These are phyloP conservation scores for Drosophila sp. DNA, from an alignment of 1,140 invertebrate species.

Conservation along the genomic window DNA sequence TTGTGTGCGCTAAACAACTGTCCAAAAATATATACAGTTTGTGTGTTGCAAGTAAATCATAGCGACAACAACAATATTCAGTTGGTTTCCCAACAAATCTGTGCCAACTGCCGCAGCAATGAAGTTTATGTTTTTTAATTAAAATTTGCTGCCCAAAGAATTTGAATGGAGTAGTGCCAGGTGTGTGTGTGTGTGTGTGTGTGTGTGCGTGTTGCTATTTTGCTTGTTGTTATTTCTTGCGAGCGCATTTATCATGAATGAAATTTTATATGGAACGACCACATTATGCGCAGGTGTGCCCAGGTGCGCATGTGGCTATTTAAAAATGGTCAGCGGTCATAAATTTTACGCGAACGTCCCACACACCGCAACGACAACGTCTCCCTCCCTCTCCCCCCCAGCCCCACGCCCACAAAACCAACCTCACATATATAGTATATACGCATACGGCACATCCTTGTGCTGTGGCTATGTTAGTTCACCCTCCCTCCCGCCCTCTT, in stretches of 20 bases:
- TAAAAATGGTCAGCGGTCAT: conserved; percentile 78
- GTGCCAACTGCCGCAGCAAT: conserved; percentile 48
- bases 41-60: conserved; percentile 46
- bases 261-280: conserved; percentile 65
- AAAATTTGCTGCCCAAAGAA: conserved; percentile 62
- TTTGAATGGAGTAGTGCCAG: conserved; percentile 33
- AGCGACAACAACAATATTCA: conserved; percentile 30
- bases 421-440: not conserved
- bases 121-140: conserved; percentile 81
- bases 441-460: conserved; percentile 3
- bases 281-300: conserved; percentile 80
- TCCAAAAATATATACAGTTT: conserved; percentile 4
- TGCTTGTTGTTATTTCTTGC: conserved; percentile 51
- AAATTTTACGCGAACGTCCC: conserved; percentile 57
- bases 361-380: conserved; percentile 19
- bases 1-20: conserved; percentile 36
- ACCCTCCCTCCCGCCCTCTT: not conserved
- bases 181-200: conserved; percentile 1
- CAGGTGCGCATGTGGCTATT: conserved; percentile 78
- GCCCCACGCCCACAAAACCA: not conserved
- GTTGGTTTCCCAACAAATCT: conserved; percentile 54
- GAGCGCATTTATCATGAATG: conserved; percentile 58
- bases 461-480: conserved; percentile 9
- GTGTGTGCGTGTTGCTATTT: conserved; percentile 32
- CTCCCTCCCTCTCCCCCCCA: not conserved